Evolutionary conservation across 2,113 vertebrate species (phyloP).

Genomic region (Ptyas mucosa): DNA sequence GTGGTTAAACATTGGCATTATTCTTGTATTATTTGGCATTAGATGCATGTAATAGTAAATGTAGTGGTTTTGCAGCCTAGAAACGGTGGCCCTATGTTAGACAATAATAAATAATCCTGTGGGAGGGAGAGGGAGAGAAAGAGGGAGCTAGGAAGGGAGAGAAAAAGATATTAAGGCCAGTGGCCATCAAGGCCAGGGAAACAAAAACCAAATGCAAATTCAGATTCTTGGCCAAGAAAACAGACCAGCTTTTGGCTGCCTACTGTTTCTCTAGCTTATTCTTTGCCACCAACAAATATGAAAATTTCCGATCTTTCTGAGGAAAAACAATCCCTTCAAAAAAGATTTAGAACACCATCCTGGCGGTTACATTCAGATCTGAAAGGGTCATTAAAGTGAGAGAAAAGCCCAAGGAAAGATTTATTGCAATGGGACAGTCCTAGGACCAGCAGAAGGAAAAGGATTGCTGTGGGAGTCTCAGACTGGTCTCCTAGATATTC

Average conservation of each 20-base stretch:
- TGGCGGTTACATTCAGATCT: background rate
- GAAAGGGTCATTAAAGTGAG: background rate
- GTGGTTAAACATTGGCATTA: background rate
- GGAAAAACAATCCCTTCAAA: too few species aligned
- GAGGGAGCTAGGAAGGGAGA: background rate
- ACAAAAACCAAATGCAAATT: background rate
- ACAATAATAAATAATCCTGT: background rate
- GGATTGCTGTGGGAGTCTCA: background rate
- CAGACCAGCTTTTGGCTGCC: background rate
- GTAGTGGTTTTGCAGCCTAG: background rate
- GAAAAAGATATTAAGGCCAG: background rate
- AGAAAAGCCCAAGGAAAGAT: background rate
- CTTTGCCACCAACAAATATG: background rate
- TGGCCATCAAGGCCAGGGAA: background rate
- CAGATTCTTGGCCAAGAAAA: background rate
- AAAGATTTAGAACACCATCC: background rate
- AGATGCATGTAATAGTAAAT: background rate
- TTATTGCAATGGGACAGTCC: background rate
- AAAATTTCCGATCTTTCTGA: background rate
- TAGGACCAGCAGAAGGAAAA: background rate
- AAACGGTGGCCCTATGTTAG: background rate
- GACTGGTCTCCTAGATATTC: background rate
- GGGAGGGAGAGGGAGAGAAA: background rate
- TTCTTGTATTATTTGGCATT: background rate
- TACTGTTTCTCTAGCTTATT: background rate